Conservation (phyloP, 2,888 invertebrate genomes). For the Halocaridina rubra region DNA sequence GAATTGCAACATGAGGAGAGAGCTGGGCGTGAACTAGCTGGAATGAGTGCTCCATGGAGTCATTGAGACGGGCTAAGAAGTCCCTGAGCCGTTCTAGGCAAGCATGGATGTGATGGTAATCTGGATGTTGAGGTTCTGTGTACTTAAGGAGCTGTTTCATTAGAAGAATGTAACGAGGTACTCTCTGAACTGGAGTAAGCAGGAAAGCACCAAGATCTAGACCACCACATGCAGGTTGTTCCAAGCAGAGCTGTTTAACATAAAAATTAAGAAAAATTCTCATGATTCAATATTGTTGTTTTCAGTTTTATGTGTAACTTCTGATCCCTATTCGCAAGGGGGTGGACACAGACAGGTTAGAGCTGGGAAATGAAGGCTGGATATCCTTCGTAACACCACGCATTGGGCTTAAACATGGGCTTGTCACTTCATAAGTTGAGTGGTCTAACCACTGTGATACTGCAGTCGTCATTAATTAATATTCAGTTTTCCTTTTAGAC, state of each 20-base stretch:
- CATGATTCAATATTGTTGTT: too few relatives aligned
- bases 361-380: too few relatives aligned
- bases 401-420: too few relatives aligned
- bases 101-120: constrained; percentile 68
- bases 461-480: too few relatives aligned
- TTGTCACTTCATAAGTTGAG: too few relatives aligned
- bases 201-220: constrained; percentile 69
- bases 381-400: too few relatives aligned
- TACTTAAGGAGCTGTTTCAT: constrained; percentile 69
- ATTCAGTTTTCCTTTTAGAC: too few relatives aligned
- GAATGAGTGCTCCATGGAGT: constrained; percentile 69
- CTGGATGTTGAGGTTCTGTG: constrained; percentile 68
- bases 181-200: constrained; percentile 69
- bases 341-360: too few relatives aligned
- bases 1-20: constrained; percentile 23
- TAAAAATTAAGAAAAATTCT: too few relatives aligned
- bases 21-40: constrained; percentile 67
- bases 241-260: constrained; percentile 65
- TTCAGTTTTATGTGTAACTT: too few relatives aligned
- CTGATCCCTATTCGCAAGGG: too few relatives aligned
- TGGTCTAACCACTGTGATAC: too few relatives aligned
- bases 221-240: constrained; percentile 67
- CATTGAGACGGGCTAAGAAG: constrained; percentile 69
- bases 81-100: constrained; percentile 68
- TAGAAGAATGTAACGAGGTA: constrained; percentile 70